Percentiles rank a stretch among this genome's conserved stretches.
These are phyloP conservation scores for Thelaira solivaga DNA, from an alignment of 2,888 invertebrate species.

Conservation along the genomic window DNA sequence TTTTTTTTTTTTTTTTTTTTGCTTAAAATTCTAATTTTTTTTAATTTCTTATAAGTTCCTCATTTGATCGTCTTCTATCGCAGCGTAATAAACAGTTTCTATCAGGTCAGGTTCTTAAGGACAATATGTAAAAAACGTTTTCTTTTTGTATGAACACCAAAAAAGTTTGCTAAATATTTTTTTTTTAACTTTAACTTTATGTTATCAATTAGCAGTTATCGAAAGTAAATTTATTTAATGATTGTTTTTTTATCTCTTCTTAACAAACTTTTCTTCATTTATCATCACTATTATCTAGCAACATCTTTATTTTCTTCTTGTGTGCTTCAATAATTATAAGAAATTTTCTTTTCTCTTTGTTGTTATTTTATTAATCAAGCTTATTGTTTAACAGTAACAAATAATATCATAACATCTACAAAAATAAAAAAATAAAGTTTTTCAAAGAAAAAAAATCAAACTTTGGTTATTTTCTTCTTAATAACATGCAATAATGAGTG, in stretches of 20 bases:
- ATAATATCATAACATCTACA: conserved; percentile 1
- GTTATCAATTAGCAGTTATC: neutral
- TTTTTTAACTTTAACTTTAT: too few relatives aligned
- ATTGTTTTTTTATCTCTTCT: neutral
- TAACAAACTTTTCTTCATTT: neutral
- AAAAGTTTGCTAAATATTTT: too few relatives aligned
- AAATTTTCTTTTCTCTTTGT: too few relatives aligned
- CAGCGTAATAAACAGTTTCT: too few relatives aligned
- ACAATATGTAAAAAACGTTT: too few relatives aligned
- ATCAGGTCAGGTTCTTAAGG: too few relatives aligned
- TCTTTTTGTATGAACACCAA: too few relatives aligned
- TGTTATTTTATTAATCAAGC: conserved; percentile 43
- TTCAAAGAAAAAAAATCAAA: conserved; percentile 10
- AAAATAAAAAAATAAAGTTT: too few relatives aligned
- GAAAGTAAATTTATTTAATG: neutral
- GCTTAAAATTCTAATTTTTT: too few relatives aligned
- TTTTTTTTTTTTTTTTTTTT: too few relatives aligned
- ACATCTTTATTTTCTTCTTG: neutral
- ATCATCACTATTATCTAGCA: conserved; percentile 1
- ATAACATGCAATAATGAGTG: conserved; percentile 37
- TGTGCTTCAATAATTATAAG: conserved; percentile 11
- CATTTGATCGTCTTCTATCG: too few relatives aligned
- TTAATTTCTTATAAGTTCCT: too few relatives aligned
- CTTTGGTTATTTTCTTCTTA: conserved; percentile 9
- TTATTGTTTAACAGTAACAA: conserved; percentile 25